phyloP scores from a whole-genome alignment of 2,797 vertebrate species.

The Momotus momota region DNA sequence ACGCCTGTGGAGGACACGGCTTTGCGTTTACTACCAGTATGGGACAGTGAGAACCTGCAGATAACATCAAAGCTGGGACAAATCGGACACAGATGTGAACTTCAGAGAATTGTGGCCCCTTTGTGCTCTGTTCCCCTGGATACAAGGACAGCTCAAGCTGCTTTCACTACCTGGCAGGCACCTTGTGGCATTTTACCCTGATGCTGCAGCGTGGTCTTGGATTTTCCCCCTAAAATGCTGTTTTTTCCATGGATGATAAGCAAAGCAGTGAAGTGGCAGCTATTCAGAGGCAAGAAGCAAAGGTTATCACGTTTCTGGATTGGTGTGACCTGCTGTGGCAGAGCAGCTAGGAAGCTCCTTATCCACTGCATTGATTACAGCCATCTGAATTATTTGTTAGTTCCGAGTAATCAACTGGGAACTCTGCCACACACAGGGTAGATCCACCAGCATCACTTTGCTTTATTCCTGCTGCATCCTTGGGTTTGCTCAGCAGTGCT shows the following conservation, averaged over 20 bases:
- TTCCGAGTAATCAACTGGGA: background rate
- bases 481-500: background rate
- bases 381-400: background rate
- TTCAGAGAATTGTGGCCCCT: background rate
- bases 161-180: background rate
- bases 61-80: background rate
- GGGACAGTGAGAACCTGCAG: background rate
- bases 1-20: background rate
- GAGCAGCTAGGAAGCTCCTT: background rate
- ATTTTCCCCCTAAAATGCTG: background rate
- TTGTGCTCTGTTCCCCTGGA: background rate
- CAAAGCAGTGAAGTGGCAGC: background rate
- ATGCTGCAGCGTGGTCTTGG: background rate
- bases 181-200: rapidly evolving
- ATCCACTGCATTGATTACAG: conserved; percentile 2
- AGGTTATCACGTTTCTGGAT: background rate
- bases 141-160: background rate
- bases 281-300: background rate
- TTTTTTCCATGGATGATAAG: background rate
- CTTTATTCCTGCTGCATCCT: background rate
- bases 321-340: background rate
- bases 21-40: background rate
- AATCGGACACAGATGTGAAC: background rate
- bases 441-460: background rate
- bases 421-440: background rate